A percentile compares a stretch with the other conserved stretches of the same genome.
Conservation (phyloP, 2,113 vertebrate genomes). For the Ochotona princeps region DNA sequence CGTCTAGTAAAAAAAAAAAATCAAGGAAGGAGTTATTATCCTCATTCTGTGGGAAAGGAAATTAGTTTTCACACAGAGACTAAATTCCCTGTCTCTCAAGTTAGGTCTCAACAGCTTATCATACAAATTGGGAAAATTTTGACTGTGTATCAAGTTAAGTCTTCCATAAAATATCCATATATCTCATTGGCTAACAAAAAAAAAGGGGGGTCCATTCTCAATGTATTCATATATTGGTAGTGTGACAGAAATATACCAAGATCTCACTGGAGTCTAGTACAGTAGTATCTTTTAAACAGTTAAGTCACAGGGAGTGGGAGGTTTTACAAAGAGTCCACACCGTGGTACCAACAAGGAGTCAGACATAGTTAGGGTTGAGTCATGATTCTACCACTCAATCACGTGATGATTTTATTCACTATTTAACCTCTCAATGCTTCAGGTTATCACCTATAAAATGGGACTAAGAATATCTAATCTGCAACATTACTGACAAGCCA, state of each 20-base stretch:
- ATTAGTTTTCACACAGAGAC: constrained; percentile 12
- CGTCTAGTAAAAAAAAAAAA: constrained; percentile 1
- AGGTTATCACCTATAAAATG: constrained; percentile 43
- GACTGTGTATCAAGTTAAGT: constrained; percentile 34
- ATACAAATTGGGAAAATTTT: constrained; percentile 36
- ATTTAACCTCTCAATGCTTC: constrained; percentile 20
- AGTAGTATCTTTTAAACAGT: neutral
- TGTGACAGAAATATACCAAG: constrained; percentile 42
- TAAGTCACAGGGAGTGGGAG: neutral
- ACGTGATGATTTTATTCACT: constrained; percentile 14
- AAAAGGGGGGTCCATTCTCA: constrained; percentile 29
- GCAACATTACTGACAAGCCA: constrained; percentile 10
- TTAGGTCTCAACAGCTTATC: neutral
- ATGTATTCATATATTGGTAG: neutral
- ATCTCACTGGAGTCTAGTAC: neutral
- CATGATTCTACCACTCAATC: constrained; percentile 7
- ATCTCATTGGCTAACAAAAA: neutral
- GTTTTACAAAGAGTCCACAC: constrained; percentile 36
- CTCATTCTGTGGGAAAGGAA: constrained; percentile 47
- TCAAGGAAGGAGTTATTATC: constrained; percentile 15
- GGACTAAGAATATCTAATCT: constrained; percentile 34
- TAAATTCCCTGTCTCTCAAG: constrained; percentile 37
- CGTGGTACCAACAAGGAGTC: constrained; percentile 28
- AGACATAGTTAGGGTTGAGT: constrained; percentile 51
- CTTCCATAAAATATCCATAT: constrained; percentile 38